Conservation (phyloP, 2,113 vertebrate genomes). For the Nematolebias whitei region DNA sequence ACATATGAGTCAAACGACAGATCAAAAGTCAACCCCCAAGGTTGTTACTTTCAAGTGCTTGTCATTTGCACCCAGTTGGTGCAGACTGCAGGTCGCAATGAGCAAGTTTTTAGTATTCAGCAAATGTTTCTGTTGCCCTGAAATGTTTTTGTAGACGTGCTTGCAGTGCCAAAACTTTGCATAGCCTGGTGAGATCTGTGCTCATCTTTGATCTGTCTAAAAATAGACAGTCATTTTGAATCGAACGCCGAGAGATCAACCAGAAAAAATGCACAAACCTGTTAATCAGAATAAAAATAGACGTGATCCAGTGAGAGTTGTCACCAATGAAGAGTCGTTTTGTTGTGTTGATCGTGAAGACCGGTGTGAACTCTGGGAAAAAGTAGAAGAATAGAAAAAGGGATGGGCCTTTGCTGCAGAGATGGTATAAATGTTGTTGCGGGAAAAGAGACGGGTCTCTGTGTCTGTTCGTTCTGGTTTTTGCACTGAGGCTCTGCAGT, state of each 20-base stretch:
- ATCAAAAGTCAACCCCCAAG: too few species aligned
- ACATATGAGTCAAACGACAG: too few species aligned
- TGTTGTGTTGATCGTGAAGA: background rate
- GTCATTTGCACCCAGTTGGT: slow-evolving; percentile 12
- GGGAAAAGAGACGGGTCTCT: slow-evolving; percentile 8
- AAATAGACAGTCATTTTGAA: background rate
- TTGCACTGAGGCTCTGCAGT: slow-evolving; percentile 29
- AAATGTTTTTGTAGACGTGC: background rate
- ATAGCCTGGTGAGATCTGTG: background rate
- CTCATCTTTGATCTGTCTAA: fast-evolving
- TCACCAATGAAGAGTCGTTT: too few species aligned
- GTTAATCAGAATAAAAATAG: too few species aligned
- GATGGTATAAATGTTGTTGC: background rate
- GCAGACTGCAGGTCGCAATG: background rate
- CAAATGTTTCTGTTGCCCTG: background rate
- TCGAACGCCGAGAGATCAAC: too few species aligned
- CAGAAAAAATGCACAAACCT: too few species aligned
- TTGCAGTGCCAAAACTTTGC: background rate
- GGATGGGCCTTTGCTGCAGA: background rate
- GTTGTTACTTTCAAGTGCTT: background rate
- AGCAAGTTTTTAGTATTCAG: too few species aligned
- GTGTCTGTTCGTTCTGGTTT: slow-evolving; percentile 16
- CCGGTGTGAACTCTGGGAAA: slow-evolving; percentile 14
- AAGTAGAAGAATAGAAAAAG: slow-evolving; percentile 2
- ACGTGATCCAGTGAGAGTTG: too few species aligned